phyloP scores from a whole-genome alignment of 2,888 invertebrate species.

The Electrophaes corylata region DNA sequence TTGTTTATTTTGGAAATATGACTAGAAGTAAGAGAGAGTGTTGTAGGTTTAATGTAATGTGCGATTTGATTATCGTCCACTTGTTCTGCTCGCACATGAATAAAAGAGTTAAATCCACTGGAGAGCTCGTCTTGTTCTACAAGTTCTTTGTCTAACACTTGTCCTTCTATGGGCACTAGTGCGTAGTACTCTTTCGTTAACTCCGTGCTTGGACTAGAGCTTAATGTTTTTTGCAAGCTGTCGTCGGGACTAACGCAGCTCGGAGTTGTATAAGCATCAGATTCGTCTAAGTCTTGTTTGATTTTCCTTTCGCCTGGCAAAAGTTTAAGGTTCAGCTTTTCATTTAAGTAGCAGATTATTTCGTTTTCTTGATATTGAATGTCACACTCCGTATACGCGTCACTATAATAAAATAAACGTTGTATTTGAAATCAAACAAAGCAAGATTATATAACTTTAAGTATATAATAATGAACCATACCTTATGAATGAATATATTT shows the following conservation, averaged over 20 bases:
- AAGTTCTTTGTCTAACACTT: constrained; percentile 77
- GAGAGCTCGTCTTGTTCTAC: constrained; percentile 81
- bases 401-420: constrained; percentile 57
- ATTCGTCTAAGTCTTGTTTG: constrained; percentile 61
- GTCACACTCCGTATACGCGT: constrained; percentile 79
- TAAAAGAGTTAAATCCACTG: constrained; percentile 77
- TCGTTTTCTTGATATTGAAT: constrained; percentile 77
- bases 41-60: constrained; percentile 64
- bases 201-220: constrained; percentile 71
- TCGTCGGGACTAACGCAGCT: constrained; percentile 68
- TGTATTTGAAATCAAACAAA: constrained; percentile 6
- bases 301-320: constrained; percentile 36
- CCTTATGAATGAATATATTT: constrained; percentile 82
- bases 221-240: constrained; percentile 54
- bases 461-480: constrained; percentile 44
- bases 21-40: constrained; percentile 71
- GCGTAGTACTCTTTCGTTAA: constrained; percentile 74
- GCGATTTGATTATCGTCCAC: constrained; percentile 49
- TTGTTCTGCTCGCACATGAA: constrained; percentile 61
- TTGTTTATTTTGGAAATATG: constrained; percentile 67
- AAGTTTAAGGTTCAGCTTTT: constrained; percentile 52
- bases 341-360: constrained; percentile 72
- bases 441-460: not conserved
- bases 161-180: constrained; percentile 66
- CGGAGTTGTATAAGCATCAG: constrained; percentile 77